These are phyloP conservation scores for Ctenopoma kingsleyae DNA, from an alignment of 2,797 vertebrate species.

Conservation along the genomic window DNA sequence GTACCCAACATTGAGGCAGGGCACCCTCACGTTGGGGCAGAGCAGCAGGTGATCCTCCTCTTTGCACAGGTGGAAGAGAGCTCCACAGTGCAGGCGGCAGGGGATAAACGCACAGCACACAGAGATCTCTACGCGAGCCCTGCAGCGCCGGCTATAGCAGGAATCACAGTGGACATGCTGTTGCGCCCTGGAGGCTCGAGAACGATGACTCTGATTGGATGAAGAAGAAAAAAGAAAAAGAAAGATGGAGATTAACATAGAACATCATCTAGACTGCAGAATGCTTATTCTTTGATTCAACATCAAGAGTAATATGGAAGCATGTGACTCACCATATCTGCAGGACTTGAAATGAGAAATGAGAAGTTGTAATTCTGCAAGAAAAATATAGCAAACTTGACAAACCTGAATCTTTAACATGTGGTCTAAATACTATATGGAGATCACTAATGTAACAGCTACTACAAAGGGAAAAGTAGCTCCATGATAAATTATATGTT, in stretches of 20 bases:
- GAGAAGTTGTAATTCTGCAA: constrained; percentile 23
- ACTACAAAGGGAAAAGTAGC: too few species aligned
- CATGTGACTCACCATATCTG: constrained; percentile 63
- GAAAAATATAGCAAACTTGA: constrained; percentile 15
- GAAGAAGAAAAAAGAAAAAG: neutral
- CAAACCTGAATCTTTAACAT: neutral
- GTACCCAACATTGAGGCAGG: constrained; percentile 91
- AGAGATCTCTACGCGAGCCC: constrained; percentile 67
- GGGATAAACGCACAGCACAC: constrained; percentile 89
- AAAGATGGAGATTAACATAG: neutral
- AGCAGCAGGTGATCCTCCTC: constrained; percentile 92
- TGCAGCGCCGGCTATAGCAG: constrained; percentile 91
- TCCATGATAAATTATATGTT: too few species aligned
- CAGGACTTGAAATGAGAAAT: neutral
- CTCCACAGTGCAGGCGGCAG: constrained; percentile 87
- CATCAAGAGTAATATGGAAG: neutral
- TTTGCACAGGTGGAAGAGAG: constrained; percentile 95
- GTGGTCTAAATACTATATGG: too few species aligned
- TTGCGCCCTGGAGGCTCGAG: constrained; percentile 42
- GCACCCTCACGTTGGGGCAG: constrained; percentile 91
- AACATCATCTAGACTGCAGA: neutral
- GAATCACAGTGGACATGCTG: constrained; percentile 92
- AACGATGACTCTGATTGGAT: constrained; percentile 57
- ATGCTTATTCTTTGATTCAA: neutral
- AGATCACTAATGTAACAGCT: too few species aligned